These are phyloP conservation scores for Suillia variegata DNA, from an alignment of 2,888 invertebrate species.

Conservation along the genomic window DNA sequence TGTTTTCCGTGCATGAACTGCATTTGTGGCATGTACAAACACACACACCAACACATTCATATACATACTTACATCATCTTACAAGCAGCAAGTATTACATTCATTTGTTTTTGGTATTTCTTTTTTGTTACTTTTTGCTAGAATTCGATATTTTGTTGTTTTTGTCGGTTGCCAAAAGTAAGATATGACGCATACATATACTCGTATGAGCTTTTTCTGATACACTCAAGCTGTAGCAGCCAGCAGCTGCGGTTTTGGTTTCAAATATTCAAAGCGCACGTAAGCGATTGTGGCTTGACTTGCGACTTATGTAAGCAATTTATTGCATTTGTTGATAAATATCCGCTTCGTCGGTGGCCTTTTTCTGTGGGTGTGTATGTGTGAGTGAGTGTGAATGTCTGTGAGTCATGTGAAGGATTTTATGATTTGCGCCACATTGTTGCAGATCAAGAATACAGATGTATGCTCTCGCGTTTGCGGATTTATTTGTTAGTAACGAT, in stretches of 20 bases:
- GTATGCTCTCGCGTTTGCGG: too few species aligned
- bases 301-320: constrained; percentile 26
- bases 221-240: background rate
- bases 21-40: too few species aligned
- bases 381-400: too few species aligned
- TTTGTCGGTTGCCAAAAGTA: background rate
- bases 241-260: background rate
- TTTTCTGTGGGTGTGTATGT: background rate
- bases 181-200: background rate
- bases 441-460: too few species aligned
- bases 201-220: background rate
- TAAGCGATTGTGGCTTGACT: background rate
- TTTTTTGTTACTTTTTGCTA: background rate
- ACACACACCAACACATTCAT: too few species aligned
- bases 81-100: too few species aligned
- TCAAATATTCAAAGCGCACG: too few species aligned
- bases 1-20: too few species aligned
- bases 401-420: background rate
- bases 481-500: too few species aligned
- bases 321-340: constrained; percentile 19
- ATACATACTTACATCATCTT: too few species aligned
- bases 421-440: too few species aligned
- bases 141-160: background rate
- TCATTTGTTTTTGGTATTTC: background rate
- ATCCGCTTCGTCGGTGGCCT: background rate